Conservation (phyloP, 2,888 invertebrate genomes). For the Machimus atricapillus region DNA sequence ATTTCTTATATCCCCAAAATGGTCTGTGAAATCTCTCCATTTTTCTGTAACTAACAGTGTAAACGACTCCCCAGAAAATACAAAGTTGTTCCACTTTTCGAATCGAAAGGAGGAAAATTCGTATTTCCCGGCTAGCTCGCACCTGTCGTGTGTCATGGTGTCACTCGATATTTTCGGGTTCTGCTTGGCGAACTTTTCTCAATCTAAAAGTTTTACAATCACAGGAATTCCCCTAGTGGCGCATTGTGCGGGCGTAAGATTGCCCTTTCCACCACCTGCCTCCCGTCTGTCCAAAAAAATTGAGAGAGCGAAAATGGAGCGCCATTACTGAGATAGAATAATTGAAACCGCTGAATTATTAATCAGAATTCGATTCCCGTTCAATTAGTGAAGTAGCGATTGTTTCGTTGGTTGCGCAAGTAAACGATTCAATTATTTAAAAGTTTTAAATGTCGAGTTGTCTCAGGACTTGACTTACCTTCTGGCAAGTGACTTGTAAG, state of each 20-base stretch:
- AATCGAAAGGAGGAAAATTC: background rate
- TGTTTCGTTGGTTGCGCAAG: background rate
- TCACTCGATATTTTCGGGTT: conserved; percentile 10
- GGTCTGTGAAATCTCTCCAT: background rate
- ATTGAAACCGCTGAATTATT: conserved; percentile 21
- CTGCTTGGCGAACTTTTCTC: conserved; percentile 14
- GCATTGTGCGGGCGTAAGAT: background rate
- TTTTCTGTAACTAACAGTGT: background rate
- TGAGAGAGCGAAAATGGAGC: background rate
- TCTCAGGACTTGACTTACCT: background rate
- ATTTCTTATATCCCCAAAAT: background rate
- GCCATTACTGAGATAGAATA: background rate
- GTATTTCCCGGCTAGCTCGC: background rate
- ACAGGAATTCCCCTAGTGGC: background rate
- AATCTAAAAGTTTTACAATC: conserved; percentile 31
- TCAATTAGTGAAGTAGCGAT: background rate
- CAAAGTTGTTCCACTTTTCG: background rate
- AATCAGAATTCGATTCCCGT: background rate
- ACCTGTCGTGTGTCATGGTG: background rate
- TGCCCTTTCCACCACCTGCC: background rate
- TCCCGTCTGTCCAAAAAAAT: background rate
- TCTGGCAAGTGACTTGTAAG: background rate
- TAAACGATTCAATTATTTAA: conserved; percentile 18
- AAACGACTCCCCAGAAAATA: background rate
- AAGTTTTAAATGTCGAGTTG: background rate